These are phyloP conservation scores for Cyclura pinguis DNA, from an alignment of 2,797 vertebrate genomes.

Conservation along the genomic window DNA sequence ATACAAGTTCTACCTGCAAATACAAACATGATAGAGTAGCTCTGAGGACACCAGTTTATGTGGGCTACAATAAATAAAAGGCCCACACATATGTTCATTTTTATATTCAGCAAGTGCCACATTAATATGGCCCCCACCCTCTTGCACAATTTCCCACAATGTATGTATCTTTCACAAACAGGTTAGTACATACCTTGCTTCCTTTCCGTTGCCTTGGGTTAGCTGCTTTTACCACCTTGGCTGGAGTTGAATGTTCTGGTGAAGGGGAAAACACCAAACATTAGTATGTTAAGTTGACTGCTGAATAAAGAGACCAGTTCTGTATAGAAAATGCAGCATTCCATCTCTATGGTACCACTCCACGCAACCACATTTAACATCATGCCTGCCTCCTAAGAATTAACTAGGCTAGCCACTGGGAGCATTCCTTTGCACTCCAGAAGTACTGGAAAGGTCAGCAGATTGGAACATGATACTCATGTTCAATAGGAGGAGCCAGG, in stretches of 20 bases:
- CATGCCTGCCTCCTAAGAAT: background rate
- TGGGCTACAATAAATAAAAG: background rate
- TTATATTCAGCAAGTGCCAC: background rate
- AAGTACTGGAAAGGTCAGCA: background rate
- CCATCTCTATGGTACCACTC: background rate
- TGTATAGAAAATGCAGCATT: background rate
- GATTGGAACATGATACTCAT: background rate
- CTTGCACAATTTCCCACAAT: background rate
- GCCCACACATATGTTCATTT: background rate
- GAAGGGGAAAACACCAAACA: slow-evolving; percentile 44
- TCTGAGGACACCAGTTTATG: background rate
- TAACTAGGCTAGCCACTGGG: background rate
- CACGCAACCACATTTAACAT: background rate
- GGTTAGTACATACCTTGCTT: slow-evolving; percentile 87
- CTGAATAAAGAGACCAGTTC: slow-evolving; percentile 12
- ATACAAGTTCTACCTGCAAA: background rate
- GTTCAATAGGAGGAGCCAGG: background rate
- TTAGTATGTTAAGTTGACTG: slow-evolving; percentile 40
- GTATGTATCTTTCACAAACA: background rate
- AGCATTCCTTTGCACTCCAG: background rate
- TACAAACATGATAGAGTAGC: background rate
- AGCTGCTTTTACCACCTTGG: slow-evolving; percentile 95
- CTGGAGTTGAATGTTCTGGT: slow-evolving; percentile 88
- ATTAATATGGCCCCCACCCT: background rate
- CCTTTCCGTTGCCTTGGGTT: slow-evolving; percentile 89